Evolutionary conservation across 2,797 vertebrate species (phyloP), one percentile per base, ranked within the genome.

Genomic region (Phataginus tetradactyla): DNA sequence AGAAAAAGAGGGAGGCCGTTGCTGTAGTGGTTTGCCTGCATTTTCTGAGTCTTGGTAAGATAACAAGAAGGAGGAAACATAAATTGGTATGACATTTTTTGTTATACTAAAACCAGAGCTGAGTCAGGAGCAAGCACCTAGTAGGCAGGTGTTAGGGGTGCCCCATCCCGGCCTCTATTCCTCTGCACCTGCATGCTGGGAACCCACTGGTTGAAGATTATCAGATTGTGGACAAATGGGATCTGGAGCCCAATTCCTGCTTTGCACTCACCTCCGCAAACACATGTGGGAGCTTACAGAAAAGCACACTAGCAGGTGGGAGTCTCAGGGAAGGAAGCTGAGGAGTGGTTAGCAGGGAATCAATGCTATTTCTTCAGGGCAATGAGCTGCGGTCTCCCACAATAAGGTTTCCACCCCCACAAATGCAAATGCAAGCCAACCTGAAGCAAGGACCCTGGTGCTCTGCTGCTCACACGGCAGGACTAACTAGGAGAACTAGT

Each of bases 61-160:
- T 23, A 17, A 29, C 12, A 27, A 25, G 27, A 42, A 15, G 45
- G 25, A 21, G 13, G n/a, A 13, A 18, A 39, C 0, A 0, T 6
- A 37, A 32, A 14, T 1, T 4, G 21, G 29, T 0, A 1, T 4
- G 61, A 6, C 32, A 12, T 7, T 23, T 34, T n/a, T 7, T 14
- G 55, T 27, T 57, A 7, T 4, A 27, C 51, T 32, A 51, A 77
- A 37, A 21, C 29, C 20, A 51, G 9, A 25, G 21, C 25, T 37
- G 45, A 15, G 23, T 1, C 0, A 1, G 29, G 4, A 5, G 29
- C 1, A 0, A 1, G 34, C 8, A 12, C 39, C 15, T 0, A 0
- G 37, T 15, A 7, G 13, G 57, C 83, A 5, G 45, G 5, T 0
- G 1, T 4, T 3, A 18, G 0, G 42, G 53, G 15, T 0, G 1